Conservation (phyloP, 2,888 invertebrate species). For the Dolomedes plantarius region DNA sequence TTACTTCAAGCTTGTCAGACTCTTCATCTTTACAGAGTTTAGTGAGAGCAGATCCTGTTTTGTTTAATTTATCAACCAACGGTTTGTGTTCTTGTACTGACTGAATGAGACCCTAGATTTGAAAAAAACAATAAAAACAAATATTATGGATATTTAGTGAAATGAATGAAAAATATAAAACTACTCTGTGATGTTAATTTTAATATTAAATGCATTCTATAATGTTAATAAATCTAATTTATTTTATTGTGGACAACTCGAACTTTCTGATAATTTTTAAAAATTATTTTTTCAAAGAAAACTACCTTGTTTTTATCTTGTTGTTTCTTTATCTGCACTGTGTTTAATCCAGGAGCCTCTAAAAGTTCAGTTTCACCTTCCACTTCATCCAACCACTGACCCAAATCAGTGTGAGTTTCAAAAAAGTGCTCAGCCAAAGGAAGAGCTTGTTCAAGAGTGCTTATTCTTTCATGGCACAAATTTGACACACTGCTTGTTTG, state of each 20-base stretch:
- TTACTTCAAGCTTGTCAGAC: constrained; percentile 89
- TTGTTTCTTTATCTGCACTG: constrained; percentile 94
- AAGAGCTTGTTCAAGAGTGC: constrained; percentile 93
- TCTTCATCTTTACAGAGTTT: constrained; percentile 94
- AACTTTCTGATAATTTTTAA: too few species aligned
- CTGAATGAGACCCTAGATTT: constrained; percentile 84
- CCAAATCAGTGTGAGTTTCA: constrained; percentile 92
- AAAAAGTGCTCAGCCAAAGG: constrained; percentile 97
- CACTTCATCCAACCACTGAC: constrained; percentile 93
- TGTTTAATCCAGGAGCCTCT: constrained; percentile 93
- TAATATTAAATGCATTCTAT: neutral
- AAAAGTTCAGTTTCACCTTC: constrained; percentile 93
- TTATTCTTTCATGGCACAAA: constrained; percentile 90
- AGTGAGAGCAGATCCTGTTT: constrained; percentile 93
- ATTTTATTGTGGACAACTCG: too few species aligned
- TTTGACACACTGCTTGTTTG: constrained; percentile 92
- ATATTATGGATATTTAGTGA: neutral
- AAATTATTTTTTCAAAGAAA: too few species aligned
- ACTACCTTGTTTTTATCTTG: constrained; percentile 93
- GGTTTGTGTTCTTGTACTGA: constrained; percentile 96
- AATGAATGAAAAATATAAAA: neutral
- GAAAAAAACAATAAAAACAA: neutral
- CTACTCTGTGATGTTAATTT: too few species aligned
- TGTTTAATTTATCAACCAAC: constrained; percentile 94
- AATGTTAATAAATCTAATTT: too few species aligned